These are phyloP conservation scores for Scolanthus callimorphus DNA, from an alignment of 92 coral and sea anemone genomes.

Conservation along the genomic window DNA sequence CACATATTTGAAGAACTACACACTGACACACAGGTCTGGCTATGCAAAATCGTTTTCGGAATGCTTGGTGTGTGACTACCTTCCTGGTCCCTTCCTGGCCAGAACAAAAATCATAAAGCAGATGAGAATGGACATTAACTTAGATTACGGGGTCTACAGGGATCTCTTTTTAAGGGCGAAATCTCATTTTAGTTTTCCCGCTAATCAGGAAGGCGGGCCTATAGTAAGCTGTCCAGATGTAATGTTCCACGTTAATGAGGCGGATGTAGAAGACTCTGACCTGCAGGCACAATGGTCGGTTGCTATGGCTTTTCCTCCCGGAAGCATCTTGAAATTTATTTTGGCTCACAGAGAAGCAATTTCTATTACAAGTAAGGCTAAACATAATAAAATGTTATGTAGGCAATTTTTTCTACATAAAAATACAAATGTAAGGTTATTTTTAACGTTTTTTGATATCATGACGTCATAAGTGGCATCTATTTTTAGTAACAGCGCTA, in stretches of 20 bases:
- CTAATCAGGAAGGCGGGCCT: slow-evolving; percentile 24
- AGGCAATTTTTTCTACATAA: too few relatives aligned
- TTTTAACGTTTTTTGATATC: too few relatives aligned
- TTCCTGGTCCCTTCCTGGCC: slow-evolving; percentile 64
- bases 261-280: slow-evolving; percentile 18
- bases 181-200: slow-evolving; percentile 6
- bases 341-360: too few relatives aligned
- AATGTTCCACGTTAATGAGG: slow-evolving; percentile 45
- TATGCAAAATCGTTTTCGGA: slow-evolving; percentile 55
- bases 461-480: too few relatives aligned
- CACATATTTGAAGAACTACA: slow-evolving; percentile 62
- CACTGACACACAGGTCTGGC: slow-evolving; percentile 52
- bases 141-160: slow-evolving; percentile 41
- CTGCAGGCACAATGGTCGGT: too few relatives aligned
- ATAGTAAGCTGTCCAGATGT: slow-evolving; percentile 89
- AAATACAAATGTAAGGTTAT: too few relatives aligned
- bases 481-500: too few relatives aligned
- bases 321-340: too few relatives aligned
- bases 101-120: slow-evolving; percentile 38
- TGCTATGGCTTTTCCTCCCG: too few relatives aligned
- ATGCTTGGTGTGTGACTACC: slow-evolving; percentile 73
- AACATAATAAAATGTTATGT: too few relatives aligned
- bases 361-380: too few relatives aligned
- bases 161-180: slow-evolving; percentile 70
- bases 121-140: slow-evolving; percentile 28